A percentile compares a stretch with the other conserved stretches of the same genome.
Evolutionary conservation across 1,140 invertebrate genomes (phyloP).

Genomic region (Propsilocerus akamusi): DNA sequence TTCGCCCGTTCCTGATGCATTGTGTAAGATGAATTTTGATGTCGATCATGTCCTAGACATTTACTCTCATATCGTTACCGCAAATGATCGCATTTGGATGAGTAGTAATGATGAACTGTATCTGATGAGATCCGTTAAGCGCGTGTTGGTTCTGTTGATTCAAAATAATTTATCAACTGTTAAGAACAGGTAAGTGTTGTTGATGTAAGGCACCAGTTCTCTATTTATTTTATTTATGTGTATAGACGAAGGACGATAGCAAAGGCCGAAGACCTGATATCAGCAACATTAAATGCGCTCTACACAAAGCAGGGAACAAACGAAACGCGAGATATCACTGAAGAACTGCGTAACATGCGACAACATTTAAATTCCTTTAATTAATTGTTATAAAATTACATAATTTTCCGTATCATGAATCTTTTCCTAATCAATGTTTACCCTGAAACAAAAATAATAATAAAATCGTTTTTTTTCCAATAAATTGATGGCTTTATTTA

Average conservation of each 20-base stretch:
- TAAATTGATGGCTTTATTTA: neutral
- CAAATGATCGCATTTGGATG: constrained; percentile 56
- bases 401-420: no score
- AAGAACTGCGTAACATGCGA: neutral
- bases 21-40: constrained; percentile 47
- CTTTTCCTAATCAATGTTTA: no score
- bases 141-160: constrained; percentile 37
- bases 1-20: constrained; percentile 43
- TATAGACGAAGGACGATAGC: constrained; percentile 36
- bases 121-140: constrained; percentile 44
- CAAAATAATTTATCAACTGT: constrained; percentile 15
- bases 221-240: constrained; percentile 10
- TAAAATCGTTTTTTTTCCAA: neutral
- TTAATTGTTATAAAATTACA: neutral
- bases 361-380: neutral
- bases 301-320: constrained; percentile 45
- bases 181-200: constrained; percentile 15
- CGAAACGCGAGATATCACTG: neutral
- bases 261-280: constrained; percentile 44
- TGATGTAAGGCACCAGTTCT: constrained; percentile 3
- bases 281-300: constrained; percentile 39
- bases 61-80: constrained; percentile 51
- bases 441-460: neutral
- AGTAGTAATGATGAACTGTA: constrained; percentile 60
- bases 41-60: constrained; percentile 51